Percentiles rank a stretch among this genome's conserved stretches.
Evolutionary conservation across 92 coral and sea anemone genomes (phyloP).

Genomic region (Montipora capitata): DNA sequence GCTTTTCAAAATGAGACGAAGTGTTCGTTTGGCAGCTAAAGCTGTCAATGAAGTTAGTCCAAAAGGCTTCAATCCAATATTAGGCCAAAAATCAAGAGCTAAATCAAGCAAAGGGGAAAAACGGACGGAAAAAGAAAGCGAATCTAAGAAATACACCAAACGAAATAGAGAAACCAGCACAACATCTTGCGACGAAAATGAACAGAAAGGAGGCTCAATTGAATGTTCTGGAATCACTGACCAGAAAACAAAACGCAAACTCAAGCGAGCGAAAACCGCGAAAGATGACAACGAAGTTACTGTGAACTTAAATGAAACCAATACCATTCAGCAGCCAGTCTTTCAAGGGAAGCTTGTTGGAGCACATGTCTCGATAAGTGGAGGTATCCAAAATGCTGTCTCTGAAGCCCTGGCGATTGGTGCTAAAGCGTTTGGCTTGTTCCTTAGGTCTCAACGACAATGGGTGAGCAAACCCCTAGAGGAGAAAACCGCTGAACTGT

Average conservation of each 20-base stretch:
- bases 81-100: not conserved
- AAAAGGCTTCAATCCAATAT: not conserved
- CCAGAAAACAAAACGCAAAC: constrained; percentile 11
- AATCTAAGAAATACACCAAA: constrained; percentile 5
- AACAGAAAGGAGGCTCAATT: constrained; percentile 4
- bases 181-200: constrained; percentile 15
- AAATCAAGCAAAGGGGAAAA: not conserved
- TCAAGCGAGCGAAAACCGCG: constrained; percentile 9
- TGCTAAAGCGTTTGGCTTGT: constrained; percentile 93
- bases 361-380: constrained; percentile 95
- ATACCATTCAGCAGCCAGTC: not conserved
- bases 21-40: constrained; percentile 65
- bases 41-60: constrained; percentile 16
- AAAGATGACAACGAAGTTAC: not conserved
- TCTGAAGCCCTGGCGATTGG: constrained; percentile 86
- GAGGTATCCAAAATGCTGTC: constrained; percentile 89
- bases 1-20: constrained; percentile 56
- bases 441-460: constrained; percentile 89
- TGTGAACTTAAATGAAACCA: not conserved
- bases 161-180: constrained; percentile 27
- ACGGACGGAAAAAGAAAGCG: not conserved
- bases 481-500: constrained; percentile 77
- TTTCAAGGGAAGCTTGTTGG: constrained; percentile 80
- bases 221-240: not conserved
- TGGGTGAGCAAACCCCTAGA: constrained; percentile 92